Percentiles rank a stretch among this genome's conserved stretches.
Evolutionary conservation across 2,888 invertebrate genomes (phyloP).

Genomic region (Nomada ruficornis): DNA sequence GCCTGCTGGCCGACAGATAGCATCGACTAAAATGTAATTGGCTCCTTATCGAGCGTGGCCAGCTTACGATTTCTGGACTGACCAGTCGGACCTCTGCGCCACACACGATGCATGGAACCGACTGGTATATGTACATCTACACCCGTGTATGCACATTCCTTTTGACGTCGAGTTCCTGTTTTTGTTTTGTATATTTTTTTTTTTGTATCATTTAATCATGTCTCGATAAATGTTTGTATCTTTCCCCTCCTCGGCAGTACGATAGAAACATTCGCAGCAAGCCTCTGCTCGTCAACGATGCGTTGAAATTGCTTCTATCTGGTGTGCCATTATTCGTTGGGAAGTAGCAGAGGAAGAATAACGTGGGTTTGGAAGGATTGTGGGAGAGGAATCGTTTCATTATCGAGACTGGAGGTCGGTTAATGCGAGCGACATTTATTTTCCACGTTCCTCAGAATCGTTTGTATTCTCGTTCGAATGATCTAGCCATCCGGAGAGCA

Average conservation of each 20-base stretch:
- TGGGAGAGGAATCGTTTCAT: conserved; percentile 6
- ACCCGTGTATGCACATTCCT: not conserved
- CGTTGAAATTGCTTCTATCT: conserved; percentile 31
- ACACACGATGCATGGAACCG: conserved; percentile 25
- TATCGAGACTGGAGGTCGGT: not conserved
- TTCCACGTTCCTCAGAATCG: conserved; percentile 11
- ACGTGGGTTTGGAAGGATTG: no score
- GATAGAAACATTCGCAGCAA: conserved; percentile 8
- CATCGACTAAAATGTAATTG: conserved; percentile 78
- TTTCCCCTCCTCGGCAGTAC: not conserved
- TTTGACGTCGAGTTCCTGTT: not conserved
- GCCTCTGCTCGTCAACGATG: conserved; percentile 12
- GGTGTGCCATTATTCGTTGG: conserved; percentile 27
- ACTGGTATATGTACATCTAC: not conserved
- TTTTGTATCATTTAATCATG: not conserved
- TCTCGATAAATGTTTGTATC: not conserved
- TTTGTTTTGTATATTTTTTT: not conserved
- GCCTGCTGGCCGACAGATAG: conserved; percentile 65
- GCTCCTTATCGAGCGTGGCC: conserved; percentile 76
- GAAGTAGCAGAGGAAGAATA: not conserved
- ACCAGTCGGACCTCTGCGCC: conserved; percentile 22
- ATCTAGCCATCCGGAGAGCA: conserved; percentile 10
- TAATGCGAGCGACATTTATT: conserved; percentile 22
- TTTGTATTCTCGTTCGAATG: conserved; percentile 20
- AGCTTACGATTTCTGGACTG: conserved; percentile 54